Base-by-base conservation (phyloP, 2,113 vertebrate species). In the Lasiurus cinereus region DNA sequence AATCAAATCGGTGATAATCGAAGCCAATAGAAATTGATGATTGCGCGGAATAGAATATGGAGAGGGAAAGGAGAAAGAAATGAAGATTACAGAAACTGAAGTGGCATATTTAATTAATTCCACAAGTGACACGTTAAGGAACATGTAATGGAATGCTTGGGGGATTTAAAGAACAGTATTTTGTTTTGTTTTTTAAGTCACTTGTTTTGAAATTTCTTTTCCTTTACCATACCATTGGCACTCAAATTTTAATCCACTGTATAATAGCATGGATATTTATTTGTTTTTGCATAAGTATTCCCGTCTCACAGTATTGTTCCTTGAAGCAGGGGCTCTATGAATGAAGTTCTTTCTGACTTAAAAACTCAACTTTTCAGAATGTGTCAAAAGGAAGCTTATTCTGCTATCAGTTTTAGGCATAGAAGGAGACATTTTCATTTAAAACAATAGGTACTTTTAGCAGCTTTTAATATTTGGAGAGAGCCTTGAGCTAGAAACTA, bases 71-170 rank as follows among this genome's bases (percentile, higher is more conserved):
- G 67, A 84, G 3, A 87, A 79, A 21, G 15, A 78, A 33, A 0
- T 14, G 14, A 91, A 8, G 29, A 82, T 33, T 27, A 9, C 9
- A 86, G 43, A 36, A 93, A 93, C 4, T 69, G 31, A 74, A 83
- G 11, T 14, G 39, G 24, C 16, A 43, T 27, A 62, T 56, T 86
- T 46, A 93, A 89, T 93, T 88, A 7, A 15, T 95, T 82, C 86
- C 21, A 79, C 1, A 73, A 70, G 24, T 18, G n/a, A 78, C 33
- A 88, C 39, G 15, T 66, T 62, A 74, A 89, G 59, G 11, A 59
- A 70, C 15, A 43, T 21, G 88, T 69, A 72, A 77, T 56, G 9
- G 8, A 74, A 74, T 69, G 6, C 1, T 59, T 80, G 43, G 21
- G 21, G 18, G 31, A 74, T 72, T 88, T n/a, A 80, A 83, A 94